Percentiles rank a stretch among this genome's conserved stretches.
phyloP scores from a whole-genome alignment of 2,113 vertebrate genomes.

The Rhinichthys klamathensis region DNA sequence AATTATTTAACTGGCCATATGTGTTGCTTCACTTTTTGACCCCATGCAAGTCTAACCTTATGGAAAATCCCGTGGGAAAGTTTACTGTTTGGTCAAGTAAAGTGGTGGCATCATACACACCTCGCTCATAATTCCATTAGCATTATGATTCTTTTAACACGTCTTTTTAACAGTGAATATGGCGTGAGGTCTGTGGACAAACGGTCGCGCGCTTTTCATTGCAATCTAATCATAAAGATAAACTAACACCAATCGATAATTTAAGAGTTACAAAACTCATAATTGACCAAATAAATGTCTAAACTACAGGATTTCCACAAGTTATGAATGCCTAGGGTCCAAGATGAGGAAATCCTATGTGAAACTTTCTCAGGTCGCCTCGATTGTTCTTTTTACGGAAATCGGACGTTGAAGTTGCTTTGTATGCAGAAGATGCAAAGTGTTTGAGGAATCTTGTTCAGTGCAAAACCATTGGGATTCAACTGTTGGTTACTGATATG shows the following conservation, averaged over 20 bases:
- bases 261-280: not conserved
- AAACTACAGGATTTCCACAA: not conserved
- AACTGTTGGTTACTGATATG: not conserved
- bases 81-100: constrained; percentile 9
- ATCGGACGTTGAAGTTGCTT: not conserved
- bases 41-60: not conserved
- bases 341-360: not conserved
- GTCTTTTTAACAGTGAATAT: constrained; percentile 15
- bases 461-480: not conserved
- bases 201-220: not conserved
- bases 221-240: not conserved
- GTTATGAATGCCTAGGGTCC: not conserved
- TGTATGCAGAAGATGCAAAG: not conserved
- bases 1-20: not conserved
- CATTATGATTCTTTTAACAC: constrained; percentile 34
- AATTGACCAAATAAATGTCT: not conserved
- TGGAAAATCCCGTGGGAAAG: constrained; percentile 46
- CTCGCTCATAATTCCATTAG: constrained; percentile 44
- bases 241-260: no score
- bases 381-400: not conserved
- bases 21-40: constrained; percentile 27
- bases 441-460: not conserved
- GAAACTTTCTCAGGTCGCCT: not conserved
- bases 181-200: constrained; percentile 11
- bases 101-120: constrained; percentile 42